Evolutionary conservation across 2,113 vertebrate genomes (phyloP), one percentile per base, ranked within the genome.

Genomic region (Scolopax mira): DNA sequence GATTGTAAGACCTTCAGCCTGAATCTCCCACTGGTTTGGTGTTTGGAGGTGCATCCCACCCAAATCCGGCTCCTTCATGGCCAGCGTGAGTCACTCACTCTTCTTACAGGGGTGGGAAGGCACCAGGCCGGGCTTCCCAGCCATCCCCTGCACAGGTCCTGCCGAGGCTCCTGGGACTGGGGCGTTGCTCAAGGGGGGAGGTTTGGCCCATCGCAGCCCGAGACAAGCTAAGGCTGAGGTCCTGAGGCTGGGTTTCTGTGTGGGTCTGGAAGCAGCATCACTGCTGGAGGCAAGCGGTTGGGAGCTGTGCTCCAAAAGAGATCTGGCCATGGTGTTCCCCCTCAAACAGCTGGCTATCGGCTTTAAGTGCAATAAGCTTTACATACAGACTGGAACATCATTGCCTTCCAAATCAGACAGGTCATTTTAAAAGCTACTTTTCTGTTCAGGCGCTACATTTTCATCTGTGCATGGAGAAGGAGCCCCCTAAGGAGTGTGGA

Each of bases 81-180:
- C 37, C 65, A 30, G 48, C 5, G 14, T 18, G 60, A 62, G 65
- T 35, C 0, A 0, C 1, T 17, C 3, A 0, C 17, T 24, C 21
- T 62, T 51, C 69, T 30, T 8, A 54, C 64, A n/a, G 37, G 15
- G 13, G 33, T 41, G 75, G 67, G 21, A n/a, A 69, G 61, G 52
- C 19, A 24, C 58, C 7, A 11, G 25, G 35, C 54, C 44, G 54
- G 44, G 41, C 51, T 73, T 10, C 35, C 64, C 5, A 24, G 25
- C 30, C 13, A 7, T 16, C 8, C 41, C 69, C 39, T 25, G 51
- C 11, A n/a, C 75, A 60, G 21, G 11, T 64, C 55, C 49, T 46
- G 25, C 70, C 0, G 1, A 72, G 41, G n/a, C n/a, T 28, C 1
- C 0, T 9, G 60, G 16, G 49, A 72, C 54, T 0, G 1, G 14